phyloP scores from a whole-genome alignment of 2,888 invertebrate genomes.

The Pristionchus arcanus region DNA sequence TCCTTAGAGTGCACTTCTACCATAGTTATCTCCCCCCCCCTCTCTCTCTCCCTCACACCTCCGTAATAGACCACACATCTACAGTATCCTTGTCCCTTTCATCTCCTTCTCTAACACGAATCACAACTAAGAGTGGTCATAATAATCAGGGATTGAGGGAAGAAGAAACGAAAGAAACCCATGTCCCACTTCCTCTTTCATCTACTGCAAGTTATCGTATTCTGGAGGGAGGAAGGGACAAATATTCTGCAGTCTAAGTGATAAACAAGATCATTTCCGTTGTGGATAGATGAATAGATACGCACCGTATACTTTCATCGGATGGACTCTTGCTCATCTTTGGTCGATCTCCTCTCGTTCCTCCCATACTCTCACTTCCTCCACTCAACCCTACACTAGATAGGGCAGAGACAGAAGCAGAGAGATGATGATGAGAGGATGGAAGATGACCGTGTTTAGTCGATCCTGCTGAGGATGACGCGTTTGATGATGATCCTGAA shows the following conservation, averaged over 20 bases:
- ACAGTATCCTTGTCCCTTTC: background rate
- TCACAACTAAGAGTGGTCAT: background rate
- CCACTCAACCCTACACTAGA: conserved; percentile 56
- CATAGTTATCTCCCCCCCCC: background rate
- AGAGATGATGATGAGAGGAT: conserved; percentile 57
- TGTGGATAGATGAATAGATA: background rate
- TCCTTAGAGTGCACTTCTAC: background rate
- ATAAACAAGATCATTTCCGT: background rate
- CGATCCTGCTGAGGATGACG: conserved; percentile 57
- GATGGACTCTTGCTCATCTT: conserved; percentile 74
- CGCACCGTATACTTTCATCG: conserved; percentile 74
- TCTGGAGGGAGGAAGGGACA: background rate
- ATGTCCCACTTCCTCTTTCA: background rate
- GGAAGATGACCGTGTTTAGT: conserved; percentile 59
- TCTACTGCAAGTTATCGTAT: background rate
- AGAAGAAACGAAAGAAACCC: background rate
- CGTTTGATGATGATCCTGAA: conserved; percentile 53
- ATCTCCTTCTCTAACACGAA: conserved; percentile 7
- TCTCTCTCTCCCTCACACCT: background rate
- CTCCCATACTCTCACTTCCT: conserved; percentile 14
- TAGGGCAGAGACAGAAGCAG: conserved; percentile 69
- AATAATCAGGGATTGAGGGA: background rate
- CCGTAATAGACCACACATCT: background rate
- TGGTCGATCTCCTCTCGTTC: conserved; percentile 53
- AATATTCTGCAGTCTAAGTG: background rate